Evolutionary conservation across 2,888 invertebrate genomes (phyloP).

Genomic region (Seira sanloemensis): DNA sequence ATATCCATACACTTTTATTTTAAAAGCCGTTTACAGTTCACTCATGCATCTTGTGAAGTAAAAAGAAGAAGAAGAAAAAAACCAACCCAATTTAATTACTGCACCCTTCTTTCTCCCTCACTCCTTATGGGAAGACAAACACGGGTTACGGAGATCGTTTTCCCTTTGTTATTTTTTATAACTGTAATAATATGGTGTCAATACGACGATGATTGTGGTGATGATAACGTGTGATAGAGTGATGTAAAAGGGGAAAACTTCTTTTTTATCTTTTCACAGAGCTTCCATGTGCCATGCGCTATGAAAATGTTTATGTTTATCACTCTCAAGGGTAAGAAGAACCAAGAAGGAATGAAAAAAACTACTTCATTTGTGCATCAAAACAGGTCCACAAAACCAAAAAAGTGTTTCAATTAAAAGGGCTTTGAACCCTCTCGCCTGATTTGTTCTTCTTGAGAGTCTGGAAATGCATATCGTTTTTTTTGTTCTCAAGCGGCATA

Average conservation of each 20-base stretch:
- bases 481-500: neutral
- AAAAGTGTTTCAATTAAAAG: constrained; percentile 55
- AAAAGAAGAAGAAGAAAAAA: no score
- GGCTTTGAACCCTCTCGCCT: constrained; percentile 48
- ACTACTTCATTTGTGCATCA: constrained; percentile 28
- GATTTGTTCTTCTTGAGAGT: constrained; percentile 22
- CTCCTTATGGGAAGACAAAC: constrained; percentile 12
- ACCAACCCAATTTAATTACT: constrained; percentile 48
- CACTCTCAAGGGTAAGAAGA: no score
- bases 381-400: constrained; percentile 44
- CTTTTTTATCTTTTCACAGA: neutral
- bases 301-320: no score
- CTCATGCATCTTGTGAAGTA: neutral
- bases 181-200: constrained; percentile 41
- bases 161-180: constrained; percentile 22
- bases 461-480: constrained; percentile 16
- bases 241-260: neutral
- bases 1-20: neutral
- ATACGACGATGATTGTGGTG: constrained; percentile 23
- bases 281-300: neutral
- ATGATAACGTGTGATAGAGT: constrained; percentile 6
- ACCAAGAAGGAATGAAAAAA: no score
- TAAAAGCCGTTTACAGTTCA: neutral
- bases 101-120: constrained; percentile 40
- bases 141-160: constrained; percentile 4